Evolutionary conservation across 2,113 vertebrate genomes (phyloP), one percentile per base, ranked within the genome.

Genomic region (Pavo muticus): DNA sequence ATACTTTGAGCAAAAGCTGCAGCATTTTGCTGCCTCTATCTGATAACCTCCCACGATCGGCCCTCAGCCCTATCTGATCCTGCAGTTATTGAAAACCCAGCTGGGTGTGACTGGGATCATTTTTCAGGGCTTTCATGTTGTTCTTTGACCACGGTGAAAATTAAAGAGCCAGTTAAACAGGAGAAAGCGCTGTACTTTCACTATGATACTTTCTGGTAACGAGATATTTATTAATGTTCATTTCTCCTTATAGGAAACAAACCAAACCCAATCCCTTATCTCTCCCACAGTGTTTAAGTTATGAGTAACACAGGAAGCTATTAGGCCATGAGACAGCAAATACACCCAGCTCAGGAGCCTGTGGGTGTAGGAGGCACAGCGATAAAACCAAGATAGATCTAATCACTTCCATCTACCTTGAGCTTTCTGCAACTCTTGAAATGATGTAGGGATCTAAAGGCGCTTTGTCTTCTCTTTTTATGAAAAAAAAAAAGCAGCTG

Each of bases 291-390:
- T 95, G 90, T 94, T 95, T 95, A 94, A 95, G 91, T 91, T 95
- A 95, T 96, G 95, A 97, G 94, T 97, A 95, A 95, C 88, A 95
- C 91, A 92, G 93, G 95, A 97, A 97, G 96, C 83, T 95, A 91
- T 95, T 64, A 90, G 94, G 94, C 93, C 91, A 97, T 95, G 91
- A 97, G 94, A 93, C 96, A 97, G 95, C 95, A 97, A 97, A 96
- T 95, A 90, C 90, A 96, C 76, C 73, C 70, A 88, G 91, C 94
- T 59, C 2, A 2, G 95, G 76, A 91, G 85, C 94, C 65, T 90
- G 95, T 86, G 93, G 91, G 96, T 95, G 95, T 84, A 88, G 73
- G 70, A 97, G 91, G 87, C 88, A 57, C 69, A 90, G 65, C 0
- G 93, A 95, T 95, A 94, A 97, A 90, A 76, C 83, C 92, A 93